Base-by-base conservation (phyloP, 2,797 vertebrate genomes). In the Mus spretus region DNA sequence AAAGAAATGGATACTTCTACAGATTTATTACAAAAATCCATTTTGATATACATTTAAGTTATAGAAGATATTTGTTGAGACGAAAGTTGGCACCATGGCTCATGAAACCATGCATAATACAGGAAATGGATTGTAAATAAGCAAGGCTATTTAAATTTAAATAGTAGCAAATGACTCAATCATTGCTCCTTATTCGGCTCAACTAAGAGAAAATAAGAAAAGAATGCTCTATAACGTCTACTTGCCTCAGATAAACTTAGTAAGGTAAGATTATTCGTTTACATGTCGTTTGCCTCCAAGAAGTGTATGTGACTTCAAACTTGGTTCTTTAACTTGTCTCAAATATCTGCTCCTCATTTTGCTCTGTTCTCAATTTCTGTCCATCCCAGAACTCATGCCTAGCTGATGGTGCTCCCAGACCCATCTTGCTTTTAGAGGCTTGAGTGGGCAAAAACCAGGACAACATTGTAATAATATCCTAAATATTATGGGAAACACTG, bases 181-280 rank as follows among this genome's bases (percentile, higher is more conserved):
- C 92, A 87, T 92, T 88, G 8, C 34, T 80, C 47, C 50, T 87
- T 91, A 77, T 83, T 95, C 55, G 53, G 75, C 53, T 92, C 84
- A 94, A 93, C 24, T 91, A 86, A 94, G 24, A n/a, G 90, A 87
- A 95, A 92, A 57, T 81, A 55, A 72, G 31, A 72, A 26, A 86
- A 70, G 87, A 91, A 85, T n/a, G 22, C 82, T 78, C 1, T 10
- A 34, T 55, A 37, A 40, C 17, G 89, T 95, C 10, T 67, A 82
- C 1, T 47, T 82, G 50, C n/a, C 34, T n/a, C 91, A 94, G 53
- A 93, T 95, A 89, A 90, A 80, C 47, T 92, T 95, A 89, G n/a
- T 40, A 77, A 31, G 75, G 8, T 57, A 83, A 74, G 88, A 95
- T 15, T 44, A 26, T 79, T 75, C 24, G 44, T 93, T 94, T 94